Evolutionary conservation across 1,140 invertebrate genomes (phyloP).

Genomic region (Dendroctonus ponderosae): DNA sequence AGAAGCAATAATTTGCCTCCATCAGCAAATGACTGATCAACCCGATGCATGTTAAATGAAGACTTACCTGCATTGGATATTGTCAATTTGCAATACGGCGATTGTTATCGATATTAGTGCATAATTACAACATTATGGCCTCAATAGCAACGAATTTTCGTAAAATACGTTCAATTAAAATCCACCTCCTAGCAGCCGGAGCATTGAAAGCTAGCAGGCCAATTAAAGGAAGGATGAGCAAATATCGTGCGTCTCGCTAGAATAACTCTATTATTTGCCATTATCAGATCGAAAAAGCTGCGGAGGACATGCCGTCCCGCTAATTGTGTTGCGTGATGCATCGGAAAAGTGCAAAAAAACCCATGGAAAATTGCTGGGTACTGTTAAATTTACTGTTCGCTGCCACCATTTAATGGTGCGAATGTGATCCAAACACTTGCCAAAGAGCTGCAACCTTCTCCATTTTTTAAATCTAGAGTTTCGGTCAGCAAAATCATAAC

Average conservation of each 20-base stretch:
- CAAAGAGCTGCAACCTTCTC: background rate
- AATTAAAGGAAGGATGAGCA: conserved; percentile 45
- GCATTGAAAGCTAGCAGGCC: conserved; percentile 35
- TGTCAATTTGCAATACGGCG: no score
- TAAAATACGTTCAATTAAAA: no score
- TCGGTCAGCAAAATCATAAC: no score
- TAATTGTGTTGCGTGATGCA: conserved; percentile 44
- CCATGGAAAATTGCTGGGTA: conserved; percentile 7
- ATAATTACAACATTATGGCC: no score
- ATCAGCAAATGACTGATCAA: no score
- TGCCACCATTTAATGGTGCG: background rate
- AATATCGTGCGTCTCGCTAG: conserved; percentile 44
- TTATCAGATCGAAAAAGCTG: conserved; percentile 45
- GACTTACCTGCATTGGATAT: no score
- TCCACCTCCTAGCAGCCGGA: background rate
- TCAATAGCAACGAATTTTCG: no score
- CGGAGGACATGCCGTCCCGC: conserved; percentile 43
- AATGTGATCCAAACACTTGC: background rate
- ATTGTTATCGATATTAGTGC: no score
- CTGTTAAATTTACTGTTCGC: background rate
- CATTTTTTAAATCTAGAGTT: no score
- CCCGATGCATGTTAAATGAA: no score
- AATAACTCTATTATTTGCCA: conserved; percentile 46
- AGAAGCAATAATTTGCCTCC: no score
- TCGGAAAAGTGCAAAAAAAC: conserved; percentile 25